Conservation (phyloP, 2,797 vertebrate genomes). For the Xenopus petersii region DNA sequence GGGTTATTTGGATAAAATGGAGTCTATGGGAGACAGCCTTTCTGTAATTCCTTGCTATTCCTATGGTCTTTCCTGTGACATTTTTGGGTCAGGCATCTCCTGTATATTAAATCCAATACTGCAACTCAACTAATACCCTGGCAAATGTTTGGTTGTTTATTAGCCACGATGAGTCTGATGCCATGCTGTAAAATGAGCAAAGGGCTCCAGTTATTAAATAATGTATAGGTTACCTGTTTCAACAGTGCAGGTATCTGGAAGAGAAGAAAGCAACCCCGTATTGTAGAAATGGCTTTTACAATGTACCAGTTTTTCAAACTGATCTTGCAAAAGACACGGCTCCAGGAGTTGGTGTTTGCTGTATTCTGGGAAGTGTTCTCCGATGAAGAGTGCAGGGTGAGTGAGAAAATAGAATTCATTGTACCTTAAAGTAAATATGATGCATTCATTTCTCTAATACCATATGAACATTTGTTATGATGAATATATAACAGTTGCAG, state of each 20-base stretch:
- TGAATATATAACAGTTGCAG: no score
- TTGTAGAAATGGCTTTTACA: constrained; percentile 66
- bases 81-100: no score
- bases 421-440: constrained; percentile 59
- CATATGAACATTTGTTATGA: no score
- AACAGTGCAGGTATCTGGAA: constrained; percentile 61
- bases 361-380: constrained; percentile 73
- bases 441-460: no score
- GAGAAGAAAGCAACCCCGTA: constrained; percentile 61
- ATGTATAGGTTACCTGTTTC: constrained; percentile 64
- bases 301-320: constrained; percentile 64
- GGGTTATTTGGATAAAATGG: no score
- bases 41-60: no score
- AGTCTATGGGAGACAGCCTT: no score
- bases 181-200: background rate
- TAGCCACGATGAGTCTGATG: no score
- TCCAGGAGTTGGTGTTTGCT: constrained; percentile 73
- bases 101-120: no score
- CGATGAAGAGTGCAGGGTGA: constrained; percentile 76
- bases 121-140: no score
- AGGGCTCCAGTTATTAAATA: background rate
- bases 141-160: no score
- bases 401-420: constrained; percentile 80
- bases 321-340: constrained; percentile 61
- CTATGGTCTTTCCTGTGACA: no score